phyloP scores from a whole-genome alignment of 2,113 vertebrate species.

The Microcebus tavaratra region DNA sequence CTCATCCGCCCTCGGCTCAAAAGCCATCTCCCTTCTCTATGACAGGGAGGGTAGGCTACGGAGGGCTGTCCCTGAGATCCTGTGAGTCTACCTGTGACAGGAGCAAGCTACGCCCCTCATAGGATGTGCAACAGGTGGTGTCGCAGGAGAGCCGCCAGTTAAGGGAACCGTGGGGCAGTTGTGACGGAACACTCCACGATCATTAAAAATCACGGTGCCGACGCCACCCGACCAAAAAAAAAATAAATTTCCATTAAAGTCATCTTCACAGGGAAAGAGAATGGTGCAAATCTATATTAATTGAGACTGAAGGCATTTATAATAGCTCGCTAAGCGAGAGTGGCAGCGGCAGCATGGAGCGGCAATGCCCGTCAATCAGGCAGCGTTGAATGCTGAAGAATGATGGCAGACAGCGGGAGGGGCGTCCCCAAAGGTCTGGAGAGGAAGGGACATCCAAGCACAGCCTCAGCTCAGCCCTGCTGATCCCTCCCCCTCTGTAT shows the following conservation, averaged over 20 bases:
- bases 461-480: background rate
- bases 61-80: background rate
- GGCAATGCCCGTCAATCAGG: fast-evolving
- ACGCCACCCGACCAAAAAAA: background rate
- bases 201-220: background rate
- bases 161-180: background rate
- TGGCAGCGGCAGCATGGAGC: background rate
- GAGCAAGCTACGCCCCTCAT: background rate
- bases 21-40: background rate
- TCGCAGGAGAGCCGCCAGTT: background rate
- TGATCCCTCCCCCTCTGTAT: too few relatives aligned
- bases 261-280: background rate
- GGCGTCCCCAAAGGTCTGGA: background rate
- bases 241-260: background rate
- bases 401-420: fast-evolving
- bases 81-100: background rate
- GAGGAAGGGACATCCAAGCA: background rate
- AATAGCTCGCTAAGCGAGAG: background rate
- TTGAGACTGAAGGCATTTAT: background rate
- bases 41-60: background rate
- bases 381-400: background rate
- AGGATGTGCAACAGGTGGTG: fast-evolving
- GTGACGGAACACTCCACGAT: background rate
- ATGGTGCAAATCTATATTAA: background rate
- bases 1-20: background rate